phyloP scores from a whole-genome alignment of 2,888 invertebrate genomes.

The Drosophila recens region DNA sequence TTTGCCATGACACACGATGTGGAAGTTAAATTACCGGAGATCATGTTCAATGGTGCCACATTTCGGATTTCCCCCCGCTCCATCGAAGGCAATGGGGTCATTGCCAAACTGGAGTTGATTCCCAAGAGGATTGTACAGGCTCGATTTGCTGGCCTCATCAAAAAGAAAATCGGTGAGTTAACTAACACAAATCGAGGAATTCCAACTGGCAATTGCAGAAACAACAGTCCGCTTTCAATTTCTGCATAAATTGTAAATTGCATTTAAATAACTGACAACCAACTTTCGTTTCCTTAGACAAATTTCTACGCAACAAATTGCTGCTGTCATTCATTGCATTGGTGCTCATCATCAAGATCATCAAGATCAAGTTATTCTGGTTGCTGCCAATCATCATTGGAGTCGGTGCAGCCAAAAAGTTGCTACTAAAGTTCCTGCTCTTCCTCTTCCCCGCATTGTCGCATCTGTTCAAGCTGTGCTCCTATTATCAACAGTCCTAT shows the following conservation, averaged over 20 bases:
- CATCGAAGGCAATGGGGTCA: slow-evolving; percentile 90
- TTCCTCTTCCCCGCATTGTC: slow-evolving; percentile 93
- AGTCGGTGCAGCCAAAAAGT: slow-evolving; percentile 93
- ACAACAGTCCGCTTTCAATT: slow-evolving; percentile 45
- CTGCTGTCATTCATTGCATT: slow-evolving; percentile 91
- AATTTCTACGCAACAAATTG: slow-evolving; percentile 91
- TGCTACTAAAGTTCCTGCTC: slow-evolving; percentile 91
- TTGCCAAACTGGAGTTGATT: slow-evolving; percentile 90
- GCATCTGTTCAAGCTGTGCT: slow-evolving; percentile 93
- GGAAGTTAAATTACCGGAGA: slow-evolving; percentile 89
- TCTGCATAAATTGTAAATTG: slow-evolving; percentile 5
- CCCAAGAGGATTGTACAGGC: slow-evolving; percentile 86
- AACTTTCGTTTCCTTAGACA: slow-evolving; percentile 87
- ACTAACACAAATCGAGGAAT: neutral
- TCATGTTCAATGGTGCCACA: slow-evolving; percentile 90
- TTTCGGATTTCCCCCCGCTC: slow-evolving; percentile 91
- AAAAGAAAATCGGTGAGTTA: slow-evolving; percentile 84
- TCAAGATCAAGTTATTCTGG: slow-evolving; percentile 92
- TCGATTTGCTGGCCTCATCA: slow-evolving; percentile 87
- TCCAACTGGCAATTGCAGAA: slow-evolving; percentile 4
- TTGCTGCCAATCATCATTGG: slow-evolving; percentile 92
- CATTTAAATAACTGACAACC: slow-evolving; percentile 32
- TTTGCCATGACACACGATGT: slow-evolving; percentile 93
- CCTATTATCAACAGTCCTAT: slow-evolving; percentile 91
- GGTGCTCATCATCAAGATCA: slow-evolving; percentile 91